These are phyloP conservation scores for Burhinus bistriatus DNA, from an alignment of 2,113 vertebrate genomes.

Conservation along the genomic window DNA sequence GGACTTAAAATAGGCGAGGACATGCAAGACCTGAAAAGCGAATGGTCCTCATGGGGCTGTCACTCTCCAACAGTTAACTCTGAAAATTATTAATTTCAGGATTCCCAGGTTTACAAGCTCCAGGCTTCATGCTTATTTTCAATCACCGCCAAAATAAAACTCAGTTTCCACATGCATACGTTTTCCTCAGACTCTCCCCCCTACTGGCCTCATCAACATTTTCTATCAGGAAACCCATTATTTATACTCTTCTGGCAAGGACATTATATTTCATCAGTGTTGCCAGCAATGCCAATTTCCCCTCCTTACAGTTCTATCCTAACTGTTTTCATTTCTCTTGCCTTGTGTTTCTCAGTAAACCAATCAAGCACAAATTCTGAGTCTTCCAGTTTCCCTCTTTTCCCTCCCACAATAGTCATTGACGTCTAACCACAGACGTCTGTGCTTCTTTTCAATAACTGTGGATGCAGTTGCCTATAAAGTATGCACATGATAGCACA, in stretches of 20 bases:
- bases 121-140: conserved; percentile 48
- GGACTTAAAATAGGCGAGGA: neutral
- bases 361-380: conserved; percentile 48
- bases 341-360: conserved; percentile 54
- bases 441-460: conserved; percentile 60
- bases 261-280: conserved; percentile 51
- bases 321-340: conserved; percentile 39
- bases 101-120: conserved; percentile 47
- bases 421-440: conserved; percentile 59
- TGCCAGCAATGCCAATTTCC: conserved; percentile 48
- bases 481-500: conserved; percentile 6
- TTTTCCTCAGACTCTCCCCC: conserved; percentile 31
- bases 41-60: neutral
- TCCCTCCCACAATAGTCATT: conserved; percentile 40
- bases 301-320: conserved; percentile 4
- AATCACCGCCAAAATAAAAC: conserved; percentile 42
- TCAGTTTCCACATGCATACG: conserved; percentile 45
- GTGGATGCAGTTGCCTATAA: conserved; percentile 44
- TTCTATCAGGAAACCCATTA: conserved; percentile 57
- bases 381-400: conserved; percentile 23
- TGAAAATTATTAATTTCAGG: conserved; percentile 54
- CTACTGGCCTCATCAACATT: conserved; percentile 45
- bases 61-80: conserved; percentile 30
- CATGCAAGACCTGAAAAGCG: neutral
- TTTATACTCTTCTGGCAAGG: conserved; percentile 54